These are phyloP conservation scores for Anastrepha obliqua DNA, from an alignment of 1,140 invertebrate genomes.

Conservation along the genomic window DNA sequence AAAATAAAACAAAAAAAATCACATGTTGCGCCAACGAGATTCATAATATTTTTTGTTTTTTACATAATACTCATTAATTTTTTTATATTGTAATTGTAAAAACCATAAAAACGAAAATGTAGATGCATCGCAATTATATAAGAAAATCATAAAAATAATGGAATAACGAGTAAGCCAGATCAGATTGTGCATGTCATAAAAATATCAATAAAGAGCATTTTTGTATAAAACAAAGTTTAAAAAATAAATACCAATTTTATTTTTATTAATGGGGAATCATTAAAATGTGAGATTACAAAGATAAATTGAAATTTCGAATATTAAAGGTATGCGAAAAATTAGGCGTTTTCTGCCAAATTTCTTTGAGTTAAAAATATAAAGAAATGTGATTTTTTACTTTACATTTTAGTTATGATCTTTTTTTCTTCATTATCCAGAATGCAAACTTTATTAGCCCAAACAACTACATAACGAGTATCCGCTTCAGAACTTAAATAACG, in stretches of 20 bases:
- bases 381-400: no score
- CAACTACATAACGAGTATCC: no score
- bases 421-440: no score
- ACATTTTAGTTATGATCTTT: no score
- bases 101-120: conserved; percentile 44
- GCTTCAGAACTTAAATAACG: no score
- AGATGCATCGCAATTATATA: conserved; percentile 25
- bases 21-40: not conserved
- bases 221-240: conserved; percentile 74
- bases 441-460: no score
- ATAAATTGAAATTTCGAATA: no score
- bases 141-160: conserved; percentile 57
- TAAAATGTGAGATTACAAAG: no score
- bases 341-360: no score
- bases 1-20: conserved; percentile 63
- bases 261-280: not conserved
- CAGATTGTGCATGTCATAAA: conserved; percentile 61
- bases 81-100: conserved; percentile 49
- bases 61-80: conserved; percentile 55
- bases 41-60: conserved; percentile 26
- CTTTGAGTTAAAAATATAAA: no score
- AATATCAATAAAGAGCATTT: conserved; percentile 68
- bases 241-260: conserved; percentile 57
- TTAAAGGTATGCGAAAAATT: no score
- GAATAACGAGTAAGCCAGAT: conserved; percentile 62